Percentiles rank a stretch among this genome's conserved stretches.
Evolutionary conservation across 2,113 vertebrate species (phyloP).

Genomic region (Pionites leucogaster): DNA sequence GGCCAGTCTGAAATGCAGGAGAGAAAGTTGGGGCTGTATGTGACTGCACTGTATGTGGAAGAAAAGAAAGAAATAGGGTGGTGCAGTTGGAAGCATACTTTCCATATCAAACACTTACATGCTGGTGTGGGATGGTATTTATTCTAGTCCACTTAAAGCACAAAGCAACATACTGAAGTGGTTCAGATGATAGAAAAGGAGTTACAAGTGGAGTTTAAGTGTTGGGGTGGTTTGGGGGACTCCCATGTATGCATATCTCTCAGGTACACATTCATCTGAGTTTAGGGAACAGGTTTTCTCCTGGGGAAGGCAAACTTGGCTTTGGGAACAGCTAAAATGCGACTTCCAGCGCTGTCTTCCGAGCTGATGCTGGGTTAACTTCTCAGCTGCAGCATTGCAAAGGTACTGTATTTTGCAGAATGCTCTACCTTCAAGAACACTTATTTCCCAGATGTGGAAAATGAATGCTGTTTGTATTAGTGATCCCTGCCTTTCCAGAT

Average conservation of each 20-base stretch:
- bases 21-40: neutral
- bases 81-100: neutral
- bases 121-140: neutral
- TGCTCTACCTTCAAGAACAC: neutral
- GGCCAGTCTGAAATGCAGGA: neutral
- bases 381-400: neutral
- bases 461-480: neutral
- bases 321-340: neutral
- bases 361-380: neutral
- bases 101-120: neutral
- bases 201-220: too few relatives aligned
- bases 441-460: neutral
- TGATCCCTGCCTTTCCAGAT: neutral
- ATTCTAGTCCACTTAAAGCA: neutral
- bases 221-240: neutral
- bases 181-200: neutral
- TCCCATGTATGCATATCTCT: neutral
- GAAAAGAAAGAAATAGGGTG: neutral
- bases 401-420: neutral
- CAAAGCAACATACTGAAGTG: neutral
- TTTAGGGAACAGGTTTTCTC: neutral
- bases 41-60: neutral
- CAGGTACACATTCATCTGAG: neutral
- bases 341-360: neutral
- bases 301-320: neutral